Conservation (phyloP, 2,888 invertebrate species). For the Cheilosia vulpina region DNA sequence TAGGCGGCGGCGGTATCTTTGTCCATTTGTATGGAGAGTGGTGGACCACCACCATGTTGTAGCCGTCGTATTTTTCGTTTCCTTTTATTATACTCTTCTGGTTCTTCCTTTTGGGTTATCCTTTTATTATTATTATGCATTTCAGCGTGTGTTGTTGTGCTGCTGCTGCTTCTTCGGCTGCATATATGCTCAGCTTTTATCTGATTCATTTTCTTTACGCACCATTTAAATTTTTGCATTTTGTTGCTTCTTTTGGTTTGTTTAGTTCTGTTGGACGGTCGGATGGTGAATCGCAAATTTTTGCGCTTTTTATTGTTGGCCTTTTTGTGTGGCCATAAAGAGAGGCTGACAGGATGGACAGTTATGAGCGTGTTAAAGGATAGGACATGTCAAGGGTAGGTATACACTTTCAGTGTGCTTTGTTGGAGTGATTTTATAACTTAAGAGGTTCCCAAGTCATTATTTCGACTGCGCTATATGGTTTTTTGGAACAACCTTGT, state of each 20-base stretch:
- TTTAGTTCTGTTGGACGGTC: constrained; percentile 36
- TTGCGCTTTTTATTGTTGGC: constrained; percentile 42
- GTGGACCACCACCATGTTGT: constrained; percentile 74
- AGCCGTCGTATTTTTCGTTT: constrained; percentile 37
- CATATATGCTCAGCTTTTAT: constrained; percentile 34
- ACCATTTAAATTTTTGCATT: constrained; percentile 20
- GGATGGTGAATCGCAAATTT: constrained; percentile 29
- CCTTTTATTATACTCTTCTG: constrained; percentile 3
- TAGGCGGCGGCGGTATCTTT: constrained; percentile 78
- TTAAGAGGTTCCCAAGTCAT: too few species aligned
- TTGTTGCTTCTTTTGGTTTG: not conserved
- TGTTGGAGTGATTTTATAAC: not conserved
- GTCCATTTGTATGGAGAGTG: constrained; percentile 73
- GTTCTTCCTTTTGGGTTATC: constrained; percentile 37
- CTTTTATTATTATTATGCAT: constrained; percentile 16
- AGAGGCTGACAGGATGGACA: constrained; percentile 14
- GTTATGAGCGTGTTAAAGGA: constrained; percentile 1
- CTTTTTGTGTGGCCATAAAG: constrained; percentile 42
- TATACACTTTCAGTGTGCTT: not conserved
- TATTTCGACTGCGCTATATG: too few species aligned
- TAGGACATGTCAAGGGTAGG: not conserved
- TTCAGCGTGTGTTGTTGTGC: not conserved
- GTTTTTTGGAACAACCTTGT: too few species aligned
- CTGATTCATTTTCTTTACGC: constrained; percentile 37
- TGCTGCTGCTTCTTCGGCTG: constrained; percentile 3